Conservation (phyloP, 2,797 vertebrate genomes). For the Pachyuromys duprasi region DNA sequence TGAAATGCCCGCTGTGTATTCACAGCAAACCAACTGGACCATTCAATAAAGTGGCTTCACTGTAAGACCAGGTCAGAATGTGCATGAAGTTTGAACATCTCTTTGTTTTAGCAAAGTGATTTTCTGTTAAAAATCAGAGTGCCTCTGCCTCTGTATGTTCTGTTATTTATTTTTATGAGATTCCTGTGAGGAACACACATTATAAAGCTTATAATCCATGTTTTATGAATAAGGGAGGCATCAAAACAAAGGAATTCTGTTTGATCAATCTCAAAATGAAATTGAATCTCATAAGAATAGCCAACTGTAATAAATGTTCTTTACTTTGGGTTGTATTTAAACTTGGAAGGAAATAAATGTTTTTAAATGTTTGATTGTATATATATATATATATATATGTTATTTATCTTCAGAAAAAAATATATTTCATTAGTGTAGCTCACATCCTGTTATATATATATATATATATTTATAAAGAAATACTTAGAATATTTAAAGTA, state of each 20-base stretch:
- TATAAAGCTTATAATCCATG: slow-evolving; percentile 9
- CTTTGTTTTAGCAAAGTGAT: slow-evolving; percentile 39
- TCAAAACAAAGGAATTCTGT: slow-evolving; percentile 13
- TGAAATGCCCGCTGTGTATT: slow-evolving; percentile 14
- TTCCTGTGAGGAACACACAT: not conserved
- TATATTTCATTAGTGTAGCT: not conserved
- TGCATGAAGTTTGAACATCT: slow-evolving; percentile 10
- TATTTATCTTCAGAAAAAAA: not conserved
- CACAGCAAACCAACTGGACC: slow-evolving; percentile 34
- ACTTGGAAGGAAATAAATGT: not conserved
- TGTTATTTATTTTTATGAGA: slow-evolving; percentile 29
- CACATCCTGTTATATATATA: not conserved
- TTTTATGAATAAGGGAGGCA: not conserved
- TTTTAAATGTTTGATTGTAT: not conserved
- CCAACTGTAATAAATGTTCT: not conserved
- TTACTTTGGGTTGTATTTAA: not conserved
- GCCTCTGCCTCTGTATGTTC: not conserved
- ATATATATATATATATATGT: not conserved
- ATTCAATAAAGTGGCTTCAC: not conserved
- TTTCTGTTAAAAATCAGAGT: slow-evolving; percentile 22
- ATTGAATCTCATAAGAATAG: slow-evolving; percentile 25
- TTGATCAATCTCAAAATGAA: slow-evolving; percentile 3
- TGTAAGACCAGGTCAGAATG: not conserved
- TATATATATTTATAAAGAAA: not conserved
- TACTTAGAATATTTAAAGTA: not conserved